Percentiles rank a stretch among this genome's conserved stretches.
Conservation (phyloP, 2,888 invertebrate species). For the Lampropteryx suffumata region DNA sequence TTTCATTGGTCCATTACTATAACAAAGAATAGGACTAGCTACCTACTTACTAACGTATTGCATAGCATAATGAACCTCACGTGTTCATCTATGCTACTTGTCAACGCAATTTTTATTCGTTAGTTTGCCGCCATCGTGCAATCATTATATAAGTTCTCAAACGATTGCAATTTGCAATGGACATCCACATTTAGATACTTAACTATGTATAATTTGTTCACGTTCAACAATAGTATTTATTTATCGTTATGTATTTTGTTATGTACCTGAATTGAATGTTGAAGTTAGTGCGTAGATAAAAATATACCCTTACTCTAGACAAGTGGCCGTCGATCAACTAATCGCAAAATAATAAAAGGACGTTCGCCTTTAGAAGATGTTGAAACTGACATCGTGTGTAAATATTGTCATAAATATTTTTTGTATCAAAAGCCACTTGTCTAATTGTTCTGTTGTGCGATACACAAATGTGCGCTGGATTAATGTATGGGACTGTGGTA, state of each 20-base stretch:
- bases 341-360: too few relatives aligned
- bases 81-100: neutral
- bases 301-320: neutral
- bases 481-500: constrained; percentile 75
- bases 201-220: constrained; percentile 16
- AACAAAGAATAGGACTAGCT: too few relatives aligned
- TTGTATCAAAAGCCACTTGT: constrained; percentile 1
- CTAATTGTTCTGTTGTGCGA: constrained; percentile 16
- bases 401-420: neutral
- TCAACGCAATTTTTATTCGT: neutral
- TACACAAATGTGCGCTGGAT: constrained; percentile 44
- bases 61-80: too few relatives aligned
- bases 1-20: too few relatives aligned
- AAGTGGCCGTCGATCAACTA: neutral
- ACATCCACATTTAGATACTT: constrained; percentile 17
- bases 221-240: constrained; percentile 25
- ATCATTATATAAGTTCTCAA: neutral
- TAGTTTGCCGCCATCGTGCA: neutral
- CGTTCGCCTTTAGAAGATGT: neutral
- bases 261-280: constrained; percentile 69
- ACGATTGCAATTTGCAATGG: constrained; percentile 9
- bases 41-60: too few relatives aligned
- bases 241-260: constrained; percentile 46
- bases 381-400: neutral
- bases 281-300: constrained; percentile 22